Base-by-base conservation (phyloP, 2,888 invertebrate genomes). In the Harpalus rufipes region DNA sequence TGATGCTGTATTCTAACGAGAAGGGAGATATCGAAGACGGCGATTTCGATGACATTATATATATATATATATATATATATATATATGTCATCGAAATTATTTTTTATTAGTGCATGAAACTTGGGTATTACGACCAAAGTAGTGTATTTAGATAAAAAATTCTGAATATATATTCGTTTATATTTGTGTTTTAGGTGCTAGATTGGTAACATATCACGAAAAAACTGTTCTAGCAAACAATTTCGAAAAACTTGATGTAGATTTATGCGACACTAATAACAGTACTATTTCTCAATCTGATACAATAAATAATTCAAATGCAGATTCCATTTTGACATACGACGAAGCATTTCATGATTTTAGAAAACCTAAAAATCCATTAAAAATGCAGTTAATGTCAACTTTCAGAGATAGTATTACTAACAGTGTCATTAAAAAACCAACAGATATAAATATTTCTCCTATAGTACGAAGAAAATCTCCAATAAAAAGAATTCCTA, bases 331-430 rank as follows among this genome's bases (percentile, higher is more conserved):
- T 14, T 59, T 59, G 18, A 18, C 63, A 63, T 63, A 63, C n/a
- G 63, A 63, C 1, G n/a, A 63, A 8, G 63, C 18, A 10, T 63
- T 63, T 63, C 25, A 18, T 25, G 25, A 12, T 12, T 63, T 63
- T 0, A 18, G 25, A 63, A 63, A 63, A 18, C 18, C 25, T 18
- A 21, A 21, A 63, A 18, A 63, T 18, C 25, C 63, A 7, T 10
- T 25, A 18, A 14, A 63, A 21, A 63, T 63, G 63, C 63, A 63
- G 16, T 6, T 63, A 25, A 63, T 63, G 63, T 63, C 63, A 12
- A 63, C 63, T 12, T 63, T 63, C 8, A 63, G 63, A 63, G 63
- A 63, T 25, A 18, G 18, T 7, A 18, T 63, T 6, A 63, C 1
- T 10, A 63, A 63, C 44, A 51, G 44, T 7, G 12, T 32, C 32